Conservation (phyloP, 2,888 invertebrate genomes). For the Lysandra bellargus region DNA sequence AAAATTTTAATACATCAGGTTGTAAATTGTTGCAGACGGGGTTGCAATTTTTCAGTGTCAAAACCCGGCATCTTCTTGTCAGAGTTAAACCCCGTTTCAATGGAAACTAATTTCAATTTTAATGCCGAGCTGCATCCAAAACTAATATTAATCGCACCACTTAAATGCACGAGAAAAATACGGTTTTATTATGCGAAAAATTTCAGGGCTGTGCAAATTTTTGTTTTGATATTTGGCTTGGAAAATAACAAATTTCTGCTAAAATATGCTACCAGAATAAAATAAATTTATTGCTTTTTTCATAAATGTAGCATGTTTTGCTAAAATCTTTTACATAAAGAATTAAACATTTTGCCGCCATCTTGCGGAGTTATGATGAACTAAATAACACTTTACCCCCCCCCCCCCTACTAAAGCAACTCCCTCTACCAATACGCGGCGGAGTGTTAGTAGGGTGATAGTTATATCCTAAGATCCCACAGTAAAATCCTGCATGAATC, state of each 20-base stretch:
- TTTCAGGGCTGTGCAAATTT: neutral
- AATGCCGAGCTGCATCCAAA: conserved; percentile 48
- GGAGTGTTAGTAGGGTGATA: neutral
- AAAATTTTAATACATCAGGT: conserved; percentile 41
- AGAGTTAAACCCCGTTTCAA: conserved; percentile 57
- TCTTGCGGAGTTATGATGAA: neutral
- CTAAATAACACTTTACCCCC: neutral
- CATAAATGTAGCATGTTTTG: too few species aligned
- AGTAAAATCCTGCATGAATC: too few species aligned
- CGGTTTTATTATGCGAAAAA: neutral
- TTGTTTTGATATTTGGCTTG: neutral
- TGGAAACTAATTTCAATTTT: conserved; percentile 72
- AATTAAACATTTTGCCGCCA: neutral
- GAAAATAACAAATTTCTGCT: neutral
- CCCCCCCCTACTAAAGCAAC: neutral
- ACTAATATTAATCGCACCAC: conserved; percentile 42
- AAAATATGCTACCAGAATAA: neutral
- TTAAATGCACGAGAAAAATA: conserved; percentile 29
- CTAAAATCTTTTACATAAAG: too few species aligned
- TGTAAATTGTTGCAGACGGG: conserved; percentile 51
- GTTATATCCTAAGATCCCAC: too few species aligned
- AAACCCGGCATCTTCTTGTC: conserved; percentile 50
- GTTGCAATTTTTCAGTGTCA: conserved; percentile 64
- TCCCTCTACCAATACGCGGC: neutral
- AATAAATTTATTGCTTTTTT: too few species aligned